phyloP scores from a whole-genome alignment of 1,140 invertebrate genomes.

The Aethina tumida region DNA sequence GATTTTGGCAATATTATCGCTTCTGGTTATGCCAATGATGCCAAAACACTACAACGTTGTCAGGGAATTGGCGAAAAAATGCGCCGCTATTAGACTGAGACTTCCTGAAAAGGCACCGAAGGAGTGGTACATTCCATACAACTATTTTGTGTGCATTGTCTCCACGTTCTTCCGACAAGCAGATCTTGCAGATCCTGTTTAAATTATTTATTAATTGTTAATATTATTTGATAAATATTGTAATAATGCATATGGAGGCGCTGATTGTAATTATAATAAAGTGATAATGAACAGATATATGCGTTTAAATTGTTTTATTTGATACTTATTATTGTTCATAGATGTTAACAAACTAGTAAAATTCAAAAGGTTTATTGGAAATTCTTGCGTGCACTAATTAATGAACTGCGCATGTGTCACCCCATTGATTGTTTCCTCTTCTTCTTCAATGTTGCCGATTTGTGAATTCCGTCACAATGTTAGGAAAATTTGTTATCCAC shows the following conservation, averaged over 20 bases:
- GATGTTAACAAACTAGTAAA: too few species aligned
- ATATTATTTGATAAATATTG: neutral
- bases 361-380: too few species aligned
- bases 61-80: conserved; percentile 33
- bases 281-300: too few species aligned
- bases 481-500: too few species aligned
- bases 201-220: neutral
- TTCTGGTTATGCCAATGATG: conserved; percentile 32
- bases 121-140: conserved; percentile 26
- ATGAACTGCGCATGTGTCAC: too few species aligned
- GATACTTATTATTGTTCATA: too few species aligned
- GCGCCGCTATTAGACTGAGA: conserved; percentile 28
- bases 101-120: conserved; percentile 18
- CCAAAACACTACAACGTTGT: conserved; percentile 30
- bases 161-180: conserved; percentile 33
- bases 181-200: conserved; percentile 30
- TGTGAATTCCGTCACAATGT: too few species aligned
- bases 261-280: too few species aligned
- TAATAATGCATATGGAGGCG: neutral
- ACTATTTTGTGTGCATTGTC: conserved; percentile 35
- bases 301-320: too few species aligned
- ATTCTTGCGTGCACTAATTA: too few species aligned
- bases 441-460: too few species aligned
- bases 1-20: conserved; percentile 33
- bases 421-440: too few species aligned